Base-by-base conservation (phyloP, 1,140 invertebrate species). In the Cylas formicarius region DNA sequence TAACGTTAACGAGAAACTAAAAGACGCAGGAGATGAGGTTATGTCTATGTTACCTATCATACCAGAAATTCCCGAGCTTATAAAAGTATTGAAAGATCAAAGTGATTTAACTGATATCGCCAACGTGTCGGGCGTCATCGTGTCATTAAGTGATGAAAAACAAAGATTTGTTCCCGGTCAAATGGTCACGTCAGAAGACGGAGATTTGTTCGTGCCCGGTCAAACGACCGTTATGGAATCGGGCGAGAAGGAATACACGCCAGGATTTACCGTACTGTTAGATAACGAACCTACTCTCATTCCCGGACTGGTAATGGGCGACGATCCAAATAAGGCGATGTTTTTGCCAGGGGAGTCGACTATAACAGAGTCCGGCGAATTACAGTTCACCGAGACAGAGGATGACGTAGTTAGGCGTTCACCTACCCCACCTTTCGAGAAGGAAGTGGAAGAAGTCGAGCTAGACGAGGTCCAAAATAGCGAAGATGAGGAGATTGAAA, bases 181-280 rank as follows among this genome's bases (percentile, higher is more conserved):
- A 68, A 76, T 78, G 26, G 63, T 84, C n/a, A 71, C 76, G 19
- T 81, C 80, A 2, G 76, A 80, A 36, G 70, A 71, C 43, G 81
- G 82, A 6, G 68, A 74, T 26, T 55, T 80, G 21, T 86, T 85
- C 61, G 71, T 84, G 16, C 81, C 82, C 5, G 82, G 82, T 31
- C 80, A 84, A 62, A 81, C 81, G 8, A 63, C 84, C 8, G 66
- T 76, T 47, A 82, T 76, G 4, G 75, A 77, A 17, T 61, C 72
- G 31, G 80, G 80, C 19, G 67, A 33, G 7, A 52, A 70, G 24
- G 65, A 74, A 41, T 87, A 85, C 64, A 76, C 84, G 39, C 81
- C 84, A 14, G 83, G 84, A 1, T 72, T 84, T 42, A 84, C 77
- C 34, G 72, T 86, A 17, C 71, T 78, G 50, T 78, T 80, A 6